These are phyloP conservation scores for Manacus vitellinus DNA, from an alignment of 2,113 vertebrate genomes.

Conservation along the genomic window DNA sequence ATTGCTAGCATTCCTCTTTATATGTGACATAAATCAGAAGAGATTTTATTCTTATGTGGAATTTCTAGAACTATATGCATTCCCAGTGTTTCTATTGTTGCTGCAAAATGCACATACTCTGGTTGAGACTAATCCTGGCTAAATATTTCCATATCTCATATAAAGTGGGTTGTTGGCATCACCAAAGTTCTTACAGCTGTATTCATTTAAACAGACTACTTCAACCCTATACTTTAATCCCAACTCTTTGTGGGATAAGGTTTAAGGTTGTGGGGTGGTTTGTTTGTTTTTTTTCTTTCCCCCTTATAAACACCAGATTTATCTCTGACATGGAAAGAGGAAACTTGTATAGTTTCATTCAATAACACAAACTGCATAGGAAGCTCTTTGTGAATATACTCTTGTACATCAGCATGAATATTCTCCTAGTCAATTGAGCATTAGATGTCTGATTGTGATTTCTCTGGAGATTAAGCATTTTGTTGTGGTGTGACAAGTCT, in stretches of 20 bases:
- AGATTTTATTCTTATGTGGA: background rate
- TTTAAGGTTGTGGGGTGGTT: background rate
- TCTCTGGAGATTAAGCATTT: conserved; percentile 15
- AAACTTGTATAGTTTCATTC: background rate
- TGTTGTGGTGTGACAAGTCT: conserved; percentile 9
- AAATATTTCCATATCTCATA: background rate
- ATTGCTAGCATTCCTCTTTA: background rate
- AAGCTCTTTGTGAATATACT: background rate
- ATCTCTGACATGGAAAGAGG: background rate
- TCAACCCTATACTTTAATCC: background rate
- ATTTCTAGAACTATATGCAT: background rate
- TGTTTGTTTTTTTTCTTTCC: background rate
- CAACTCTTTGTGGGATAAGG: background rate
- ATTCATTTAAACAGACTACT: background rate
- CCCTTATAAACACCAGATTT: background rate
- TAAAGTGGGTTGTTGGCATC: background rate
- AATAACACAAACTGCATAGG: background rate
- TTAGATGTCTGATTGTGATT: conserved; percentile 1
- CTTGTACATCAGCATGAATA: background rate
- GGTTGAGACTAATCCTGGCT: background rate
- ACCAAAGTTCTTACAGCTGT: background rate
- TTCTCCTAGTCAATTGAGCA: background rate
- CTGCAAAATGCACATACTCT: background rate
- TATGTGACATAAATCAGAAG: background rate
- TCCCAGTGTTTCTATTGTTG: background rate